A percentile compares a stretch with the other conserved stretches of the same genome.
Conservation (phyloP, 64 coral and sea anemone genomes). For the Montipora capricornis region DNA sequence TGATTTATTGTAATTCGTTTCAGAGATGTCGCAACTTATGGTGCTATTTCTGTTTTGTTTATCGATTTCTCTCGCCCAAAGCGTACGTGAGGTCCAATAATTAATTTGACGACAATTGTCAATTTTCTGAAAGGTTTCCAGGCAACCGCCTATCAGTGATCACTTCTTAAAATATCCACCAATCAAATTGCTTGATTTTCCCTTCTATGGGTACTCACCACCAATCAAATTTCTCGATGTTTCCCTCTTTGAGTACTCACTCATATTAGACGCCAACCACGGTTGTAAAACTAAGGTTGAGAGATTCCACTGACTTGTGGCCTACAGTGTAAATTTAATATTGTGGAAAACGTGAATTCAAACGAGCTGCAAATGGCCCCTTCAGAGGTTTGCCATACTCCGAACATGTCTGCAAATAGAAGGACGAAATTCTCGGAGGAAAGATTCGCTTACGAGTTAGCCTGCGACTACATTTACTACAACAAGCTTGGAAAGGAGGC, state of each 20-base stretch:
- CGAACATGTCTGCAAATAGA: constrained; percentile 1
- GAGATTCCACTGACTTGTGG: no score
- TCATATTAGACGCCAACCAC: neutral
- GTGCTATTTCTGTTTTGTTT: neutral
- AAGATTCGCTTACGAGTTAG: constrained; percentile 65
- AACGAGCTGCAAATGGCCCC: constrained; percentile 60
- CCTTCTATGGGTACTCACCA: neutral
- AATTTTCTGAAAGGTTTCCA: neutral
- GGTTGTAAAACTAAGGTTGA: no score
- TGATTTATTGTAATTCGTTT: no score
- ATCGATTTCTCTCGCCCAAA: neutral
- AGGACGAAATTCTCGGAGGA: constrained; percentile 72
- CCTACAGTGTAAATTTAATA: no score
- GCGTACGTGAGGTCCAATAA: neutral
- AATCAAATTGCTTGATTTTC: neutral
- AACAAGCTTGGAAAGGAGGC: constrained; percentile 57
- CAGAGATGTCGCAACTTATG: neutral
- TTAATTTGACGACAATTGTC: neutral
- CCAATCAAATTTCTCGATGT: no score
- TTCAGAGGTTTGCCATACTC: neutral
- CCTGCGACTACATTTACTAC: constrained; percentile 72
- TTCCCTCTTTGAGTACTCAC: no score
- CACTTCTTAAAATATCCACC: constrained; percentile 59
- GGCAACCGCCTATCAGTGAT: neutral
- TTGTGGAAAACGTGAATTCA: neutral